A percentile compares a stretch with the other conserved stretches of the same genome.
Conservation (phyloP, 2,113 vertebrate genomes). For the Colistium nudipinnis region DNA sequence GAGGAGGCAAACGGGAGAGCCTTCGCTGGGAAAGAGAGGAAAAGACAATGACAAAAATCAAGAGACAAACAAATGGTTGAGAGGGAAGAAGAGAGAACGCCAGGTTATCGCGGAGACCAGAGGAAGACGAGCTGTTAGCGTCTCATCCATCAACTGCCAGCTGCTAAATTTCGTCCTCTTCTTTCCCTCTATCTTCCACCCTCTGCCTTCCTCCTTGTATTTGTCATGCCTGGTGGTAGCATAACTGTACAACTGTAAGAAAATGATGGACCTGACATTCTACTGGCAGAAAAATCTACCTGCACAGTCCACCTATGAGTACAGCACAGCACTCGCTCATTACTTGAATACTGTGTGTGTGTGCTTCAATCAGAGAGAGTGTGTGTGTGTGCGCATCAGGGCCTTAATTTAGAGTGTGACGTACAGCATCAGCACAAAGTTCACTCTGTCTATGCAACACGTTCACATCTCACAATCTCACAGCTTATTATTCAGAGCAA, state of each 20-base stretch:
- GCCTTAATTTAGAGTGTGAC: slow-evolving; percentile 43
- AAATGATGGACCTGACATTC: slow-evolving; percentile 62
- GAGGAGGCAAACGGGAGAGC: slow-evolving; percentile 19
- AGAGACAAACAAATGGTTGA: slow-evolving; percentile 46
- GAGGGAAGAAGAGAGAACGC: slow-evolving; percentile 27
- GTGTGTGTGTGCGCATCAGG: neutral
- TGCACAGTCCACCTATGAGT: slow-evolving; percentile 59
- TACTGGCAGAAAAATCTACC: slow-evolving; percentile 55
- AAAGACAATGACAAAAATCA: slow-evolving; percentile 33
- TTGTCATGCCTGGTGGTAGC: slow-evolving; percentile 47
- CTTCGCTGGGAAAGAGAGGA: neutral
- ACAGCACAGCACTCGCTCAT: slow-evolving; percentile 38
- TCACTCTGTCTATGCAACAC: neutral
- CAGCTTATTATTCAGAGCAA: neutral
- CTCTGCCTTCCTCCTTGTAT: slow-evolving; percentile 35
- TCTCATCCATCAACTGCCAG: slow-evolving; percentile 68
- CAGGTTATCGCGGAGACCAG: slow-evolving; percentile 68
- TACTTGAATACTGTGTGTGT: slow-evolving; percentile 10
- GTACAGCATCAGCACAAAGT: slow-evolving; percentile 7
- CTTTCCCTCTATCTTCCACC: neutral
- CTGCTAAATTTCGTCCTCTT: slow-evolving; percentile 43
- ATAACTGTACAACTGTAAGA: slow-evolving; percentile 35
- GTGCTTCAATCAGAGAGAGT: neutral
- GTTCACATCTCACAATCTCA: neutral
- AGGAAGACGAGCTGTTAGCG: slow-evolving; percentile 60